Base-by-base conservation (phyloP, 2,888 invertebrate genomes). In the Acleris holmiana region DNA sequence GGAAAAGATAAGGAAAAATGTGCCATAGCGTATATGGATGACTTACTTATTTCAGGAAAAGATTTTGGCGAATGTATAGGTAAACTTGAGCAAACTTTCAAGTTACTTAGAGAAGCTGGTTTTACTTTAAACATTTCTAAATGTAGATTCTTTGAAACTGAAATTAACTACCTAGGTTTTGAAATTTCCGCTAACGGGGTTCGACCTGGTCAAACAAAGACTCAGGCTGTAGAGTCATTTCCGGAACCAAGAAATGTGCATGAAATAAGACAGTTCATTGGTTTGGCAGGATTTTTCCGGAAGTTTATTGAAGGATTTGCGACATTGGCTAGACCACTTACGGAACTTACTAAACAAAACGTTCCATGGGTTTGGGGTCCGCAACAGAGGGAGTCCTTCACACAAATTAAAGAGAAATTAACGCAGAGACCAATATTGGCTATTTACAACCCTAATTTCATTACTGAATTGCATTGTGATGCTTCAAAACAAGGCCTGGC, bases 401-500 rank as follows among this genome's bases (percentile, higher is more conserved):
- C 23, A 6, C 23, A 7, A 25, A 25, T 25, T 25, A 25, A 25
- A 68, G n/a, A n/a, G n/a, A n/a, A n/a, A n/a, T n/a, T n/a, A n/a
- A n/a, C n/a, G n/a, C n/a, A n/a, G n/a, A n/a, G n/a, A n/a, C n/a
- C n/a, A n/a, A n/a, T n/a, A n/a, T n/a, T n/a, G n/a, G n/a, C n/a
- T 4, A 69, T 80, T 7, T 83, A 74, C 55, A 65, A 70, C 49
- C 67, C 67, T 10, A 25, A 61, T 51, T 2, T 60, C 17, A 15
- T 80, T 74, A 70, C 69, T 10, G 67, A 59, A 61, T 40, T 72
- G 40, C 67, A 69, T 57, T 61, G 62, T 10, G 69, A 72, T 57
- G 71, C 71, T 0, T 59, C 53, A 5, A 61, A 59, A 44, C 2
- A 53, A 1, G 69, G 68, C 13, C 21, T 66, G 8, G 69, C 56